A percentile compares a stretch with the other conserved stretches of the same genome.
These are phyloP conservation scores for Symphodus melops DNA, from an alignment of 2,113 vertebrate species.

Conservation along the genomic window DNA sequence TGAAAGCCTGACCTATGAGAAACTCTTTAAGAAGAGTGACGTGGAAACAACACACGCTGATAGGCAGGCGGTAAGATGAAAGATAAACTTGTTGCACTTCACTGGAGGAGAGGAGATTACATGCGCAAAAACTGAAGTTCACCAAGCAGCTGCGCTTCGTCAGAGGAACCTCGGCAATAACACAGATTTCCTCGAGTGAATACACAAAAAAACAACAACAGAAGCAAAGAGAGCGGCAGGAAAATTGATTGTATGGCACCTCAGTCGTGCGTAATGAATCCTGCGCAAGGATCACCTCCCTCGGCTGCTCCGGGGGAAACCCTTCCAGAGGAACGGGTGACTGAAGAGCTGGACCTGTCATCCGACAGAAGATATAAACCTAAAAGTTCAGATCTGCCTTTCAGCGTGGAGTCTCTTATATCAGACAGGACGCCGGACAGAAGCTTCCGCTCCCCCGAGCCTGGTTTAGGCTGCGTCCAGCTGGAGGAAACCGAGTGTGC, in stretches of 20 bases:
- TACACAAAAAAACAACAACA: background rate
- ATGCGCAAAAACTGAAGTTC: conserved; percentile 59
- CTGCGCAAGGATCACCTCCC: conserved; percentile 78
- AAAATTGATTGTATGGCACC: conserved; percentile 85
- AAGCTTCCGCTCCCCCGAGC: conserved; percentile 56
- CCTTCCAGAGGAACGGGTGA: conserved; percentile 62
- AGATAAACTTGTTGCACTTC: conserved; percentile 67
- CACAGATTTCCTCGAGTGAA: conserved; percentile 11
- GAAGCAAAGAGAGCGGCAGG: conserved; percentile 26
- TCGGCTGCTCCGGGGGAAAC: conserved; percentile 61
- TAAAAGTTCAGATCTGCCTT: conserved; percentile 78
- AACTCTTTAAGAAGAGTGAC: conserved; percentile 59
- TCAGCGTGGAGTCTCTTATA: conserved; percentile 87
- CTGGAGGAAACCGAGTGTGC: conserved; percentile 59
- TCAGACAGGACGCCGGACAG: conserved; percentile 70
- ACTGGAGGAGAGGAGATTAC: conserved; percentile 54
- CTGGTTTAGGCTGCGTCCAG: conserved; percentile 43
- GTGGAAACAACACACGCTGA: conserved; percentile 58
- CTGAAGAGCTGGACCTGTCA: conserved; percentile 71
- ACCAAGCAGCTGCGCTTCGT: conserved; percentile 21
- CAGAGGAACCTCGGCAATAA: conserved; percentile 3
- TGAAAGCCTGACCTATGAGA: conserved; percentile 74
- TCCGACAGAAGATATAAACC: conserved; percentile 71
- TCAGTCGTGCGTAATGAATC: conserved; percentile 84
- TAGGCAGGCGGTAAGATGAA: conserved; percentile 79